Evolutionary conservation across 2,113 vertebrate genomes (phyloP), one percentile per base, ranked within the genome.

Genomic region (Apteryx owenii): DNA sequence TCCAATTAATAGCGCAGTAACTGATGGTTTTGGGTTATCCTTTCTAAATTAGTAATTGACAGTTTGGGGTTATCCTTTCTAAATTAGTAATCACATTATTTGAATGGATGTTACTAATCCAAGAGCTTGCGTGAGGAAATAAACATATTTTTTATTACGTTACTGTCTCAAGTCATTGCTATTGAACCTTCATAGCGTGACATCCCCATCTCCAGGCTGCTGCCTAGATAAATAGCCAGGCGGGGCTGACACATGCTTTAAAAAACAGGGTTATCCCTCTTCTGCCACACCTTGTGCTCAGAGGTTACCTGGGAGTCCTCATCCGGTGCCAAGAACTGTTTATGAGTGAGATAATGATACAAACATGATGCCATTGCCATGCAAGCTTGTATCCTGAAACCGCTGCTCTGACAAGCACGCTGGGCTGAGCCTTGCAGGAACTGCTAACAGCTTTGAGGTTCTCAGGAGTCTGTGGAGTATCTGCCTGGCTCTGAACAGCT

Each of bases 311-410:
- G 2, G 44, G 81, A 93, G 22, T 17, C 44, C 48, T 62, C 46
- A 44, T 9, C 14, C 23, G 5, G 22, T 2, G 0, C 0, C 53
- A 51, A n/a, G 54, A 11, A 60, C n/a, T 76, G 42, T 80, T 66
- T 48, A 46, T 51, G 9, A 71, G 42, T 19, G 42, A 66, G 40
- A 42, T 19, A 72, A 61, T 17, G 44, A 85, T 1, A 48, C 9
- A 7, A 44, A 33, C 54, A 44, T 11, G 25, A 15, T n/a, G 40
- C 12, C 9, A 9, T 9, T 53, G 29, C 26, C 22, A 3, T 2
- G 7, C 60, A 88, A 20, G 25, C 33, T 23, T 1, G 1, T 29
- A 50, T 38, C 29, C 26, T 0, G 5, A 70, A 91, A 50, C 68
- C n/a, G 40, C 5, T 25, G 19, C 21, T 77, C 54, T 33, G 6